Base-by-base conservation (phyloP, 2,888 invertebrate genomes). In the Physocephala rufipes region DNA sequence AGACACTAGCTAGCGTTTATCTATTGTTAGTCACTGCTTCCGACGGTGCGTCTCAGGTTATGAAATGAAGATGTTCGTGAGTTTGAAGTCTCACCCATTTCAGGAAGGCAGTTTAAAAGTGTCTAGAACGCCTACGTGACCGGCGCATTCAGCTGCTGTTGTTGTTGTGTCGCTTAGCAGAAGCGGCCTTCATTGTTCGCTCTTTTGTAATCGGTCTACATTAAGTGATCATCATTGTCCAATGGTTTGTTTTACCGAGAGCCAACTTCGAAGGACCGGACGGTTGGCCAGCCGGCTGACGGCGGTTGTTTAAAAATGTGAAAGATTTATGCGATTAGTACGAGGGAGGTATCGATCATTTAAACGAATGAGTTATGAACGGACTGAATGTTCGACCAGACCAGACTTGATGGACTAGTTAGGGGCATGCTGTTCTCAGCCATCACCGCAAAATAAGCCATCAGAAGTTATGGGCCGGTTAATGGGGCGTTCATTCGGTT, bases 171-270 rank as follows among this genome's bases (percentile, higher is more conserved):
- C 45, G 12, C 26, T 62, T 43, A 15, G 1, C 28, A 30, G 28
- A 30, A n/a, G 28, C 16, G 3, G 16, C 24, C 63, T 43, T n/a
- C 36, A 9, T 36, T 36, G 45, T 21, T 63, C 19, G 24, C 45
- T 55, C 63, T 53, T 72, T 21, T 53, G 61, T 51, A 66, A 43
- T 30, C 66, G 47, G 70, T 68, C 67, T 74, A 74, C 73, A 74
- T 74, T 73, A 73, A 74, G 74, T 68, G 73, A 70, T 74, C 74
- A 72, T 72, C 69, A 67, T 67, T n/a, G n/a, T n/a, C n/a, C n/a
- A n/a, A n/a, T n/a, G n/a, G n/a, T n/a, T n/a, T n/a, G n/a, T n/a
- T n/a, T n/a, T n/a, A n/a, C n/a, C n/a, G n/a, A n/a, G n/a, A n/a
- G n/a, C n/a, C n/a, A n/a, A n/a, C n/a, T n/a, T n/a, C n/a, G n/a